Evolutionary conservation across 2,888 invertebrate species (phyloP).

Genomic region (Drosophila mimica): DNA sequence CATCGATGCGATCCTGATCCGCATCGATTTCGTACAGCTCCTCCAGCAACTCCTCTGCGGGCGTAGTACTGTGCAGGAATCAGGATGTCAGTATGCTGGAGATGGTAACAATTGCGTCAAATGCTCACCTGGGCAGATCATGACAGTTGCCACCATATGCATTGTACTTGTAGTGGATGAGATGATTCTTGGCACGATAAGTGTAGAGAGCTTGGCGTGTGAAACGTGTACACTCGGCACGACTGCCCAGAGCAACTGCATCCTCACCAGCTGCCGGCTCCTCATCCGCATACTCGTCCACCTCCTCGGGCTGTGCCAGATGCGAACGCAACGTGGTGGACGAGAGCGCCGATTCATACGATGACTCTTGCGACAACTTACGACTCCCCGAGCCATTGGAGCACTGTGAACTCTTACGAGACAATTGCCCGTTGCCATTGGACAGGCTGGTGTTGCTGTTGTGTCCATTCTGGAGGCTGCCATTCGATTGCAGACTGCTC

Average conservation of each 20-base stretch:
- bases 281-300: conserved; percentile 76
- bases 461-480: conserved; percentile 73
- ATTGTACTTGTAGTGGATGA: conserved; percentile 96
- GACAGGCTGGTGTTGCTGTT: conserved; percentile 58
- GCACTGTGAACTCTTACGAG: conserved; percentile 81
- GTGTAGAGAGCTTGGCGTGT: conserved; percentile 88
- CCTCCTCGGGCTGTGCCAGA: conserved; percentile 81
- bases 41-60: conserved; percentile 89
- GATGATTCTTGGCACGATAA: conserved; percentile 95
- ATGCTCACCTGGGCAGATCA: conserved; percentile 91
- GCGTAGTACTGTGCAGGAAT: conserved; percentile 83
- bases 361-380: conserved; percentile 76
- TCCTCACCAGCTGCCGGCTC: conserved; percentile 36
- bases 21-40: conserved; percentile 96
- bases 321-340: conserved; percentile 80
- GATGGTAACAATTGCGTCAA: no score
- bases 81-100: neutral
- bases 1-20: conserved; percentile 92
- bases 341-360: conserved; percentile 82
- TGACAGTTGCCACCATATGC: conserved; percentile 94
- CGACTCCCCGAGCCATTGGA: conserved; percentile 72
- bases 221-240: conserved; percentile 86
- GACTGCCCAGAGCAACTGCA: conserved; percentile 52
- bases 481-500: conserved; percentile 68
- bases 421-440: conserved; percentile 73